Percentiles rank a stretch among this genome's conserved stretches.
phyloP scores from a whole-genome alignment of 2,797 vertebrate species.

The Phaenicophaeus curvirostris region DNA sequence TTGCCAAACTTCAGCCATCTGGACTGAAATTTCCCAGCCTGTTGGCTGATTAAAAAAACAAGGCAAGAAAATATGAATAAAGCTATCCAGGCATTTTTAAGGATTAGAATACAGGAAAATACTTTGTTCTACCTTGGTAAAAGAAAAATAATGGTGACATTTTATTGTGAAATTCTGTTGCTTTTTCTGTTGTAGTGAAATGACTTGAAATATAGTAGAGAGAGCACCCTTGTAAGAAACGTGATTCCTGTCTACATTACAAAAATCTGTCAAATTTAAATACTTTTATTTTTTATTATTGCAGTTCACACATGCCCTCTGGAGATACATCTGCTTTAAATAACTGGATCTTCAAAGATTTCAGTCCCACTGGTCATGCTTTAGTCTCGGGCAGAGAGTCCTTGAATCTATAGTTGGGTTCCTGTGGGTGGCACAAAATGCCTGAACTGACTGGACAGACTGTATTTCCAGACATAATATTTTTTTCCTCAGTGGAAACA shows the following conservation, averaged over 20 bases:
- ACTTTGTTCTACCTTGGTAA: background rate
- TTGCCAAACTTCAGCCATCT: constrained; percentile 56
- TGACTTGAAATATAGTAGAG: background rate
- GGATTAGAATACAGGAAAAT: background rate
- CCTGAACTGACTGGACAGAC: background rate
- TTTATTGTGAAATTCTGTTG: background rate
- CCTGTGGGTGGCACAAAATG: background rate
- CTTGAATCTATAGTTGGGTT: background rate
- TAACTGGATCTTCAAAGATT: background rate
- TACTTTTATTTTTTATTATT: background rate
- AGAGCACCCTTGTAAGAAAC: fast-evolving
- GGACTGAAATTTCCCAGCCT: constrained; percentile 13
- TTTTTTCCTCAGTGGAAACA: background rate
- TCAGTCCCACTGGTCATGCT: background rate
- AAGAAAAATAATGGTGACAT: fast-evolving
- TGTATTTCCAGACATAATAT: fast-evolving
- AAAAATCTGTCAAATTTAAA: background rate
- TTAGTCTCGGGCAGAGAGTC: background rate
- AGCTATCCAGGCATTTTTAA: background rate
- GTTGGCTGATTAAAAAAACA: background rate
- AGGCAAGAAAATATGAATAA: background rate
- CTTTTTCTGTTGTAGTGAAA: background rate
- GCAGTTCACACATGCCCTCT: background rate
- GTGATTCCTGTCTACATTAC: background rate
- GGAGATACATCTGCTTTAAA: background rate